Evolutionary conservation across 2,113 vertebrate species (phyloP), one percentile per base, ranked within the genome.

Genomic region (Empidonax alnorum): DNA sequence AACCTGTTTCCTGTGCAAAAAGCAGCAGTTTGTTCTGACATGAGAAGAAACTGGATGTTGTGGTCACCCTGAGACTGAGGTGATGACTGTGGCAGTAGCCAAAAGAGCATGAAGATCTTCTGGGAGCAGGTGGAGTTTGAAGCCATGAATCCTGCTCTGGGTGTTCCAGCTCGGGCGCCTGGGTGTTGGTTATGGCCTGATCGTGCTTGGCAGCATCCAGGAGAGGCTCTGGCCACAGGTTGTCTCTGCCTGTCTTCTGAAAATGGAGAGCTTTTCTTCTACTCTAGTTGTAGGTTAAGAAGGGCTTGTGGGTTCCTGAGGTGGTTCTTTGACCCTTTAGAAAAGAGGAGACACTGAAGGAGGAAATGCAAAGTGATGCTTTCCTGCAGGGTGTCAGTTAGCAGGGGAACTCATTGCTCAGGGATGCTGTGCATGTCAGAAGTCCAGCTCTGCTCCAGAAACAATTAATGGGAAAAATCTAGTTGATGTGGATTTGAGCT

Each of bases 91-190:
- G 71, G 35, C 23, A 8, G 12, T n/a, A 35, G 17, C 42, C 33
- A 25, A 47, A 69, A 44, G 41, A 52, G 4, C 10, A 7, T 0
- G 0, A 53, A 3, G 10, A 4, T 73, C 41, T 62, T 42, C 9
- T 35, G 33, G 49, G 72, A 77, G 61, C 81, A 69, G 71, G 10
- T 81, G 42, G 58, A 35, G 24, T 63, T 27, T n/a, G 82, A 85
- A 44, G 15, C 71, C 18, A 1, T 31, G 25, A 44, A 4, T 16
- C 46, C 33, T 47, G 30, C 52, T 83, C 39, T 68, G 69, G 27
- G 20, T 37, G 62, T 80, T 66, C 27, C 66, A 52, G 80, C 49
- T 66, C 35, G 28, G 75, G 41, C 67, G 10, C 10, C 35, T 46
- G 30, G 19, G 7, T 31, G 53, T 33, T 58, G 25, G 24, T 16